phyloP scores from a whole-genome alignment of 1,140 invertebrate genomes.

The Palaemon carinicauda region DNA sequence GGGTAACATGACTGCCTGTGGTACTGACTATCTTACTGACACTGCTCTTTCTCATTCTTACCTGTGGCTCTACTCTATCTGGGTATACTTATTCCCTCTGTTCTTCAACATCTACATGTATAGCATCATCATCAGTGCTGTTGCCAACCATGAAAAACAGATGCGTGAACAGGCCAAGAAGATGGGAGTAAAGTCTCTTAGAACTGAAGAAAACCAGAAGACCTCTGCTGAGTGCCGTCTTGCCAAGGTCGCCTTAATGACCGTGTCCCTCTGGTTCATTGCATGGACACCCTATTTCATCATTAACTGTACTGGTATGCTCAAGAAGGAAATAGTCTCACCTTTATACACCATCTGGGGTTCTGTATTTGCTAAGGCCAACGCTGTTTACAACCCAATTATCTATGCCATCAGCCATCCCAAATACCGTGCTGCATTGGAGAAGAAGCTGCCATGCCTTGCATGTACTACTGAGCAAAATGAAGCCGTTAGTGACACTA shows the following conservation, averaged over 20 bases:
- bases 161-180: background rate
- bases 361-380: conserved; percentile 47
- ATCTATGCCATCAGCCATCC: conserved; percentile 54
- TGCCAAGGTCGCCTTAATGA: conserved; percentile 65
- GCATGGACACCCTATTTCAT: conserved; percentile 65
- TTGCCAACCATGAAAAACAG: conserved; percentile 64
- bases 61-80: background rate
- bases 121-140: conserved; percentile 65
- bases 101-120: conserved; percentile 64
- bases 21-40: background rate
- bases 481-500: too few relatives aligned
- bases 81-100: conserved; percentile 50
- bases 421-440: conserved; percentile 52
- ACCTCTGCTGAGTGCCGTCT: conserved; percentile 36
- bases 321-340: conserved; percentile 60
- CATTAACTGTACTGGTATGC: conserved; percentile 61
- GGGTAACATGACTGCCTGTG: conserved; percentile 44
- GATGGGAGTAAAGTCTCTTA: conserved; percentile 62
- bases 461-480: background rate
- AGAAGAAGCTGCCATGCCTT: background rate
- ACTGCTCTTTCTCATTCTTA: background rate
- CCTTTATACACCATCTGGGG: conserved; percentile 53
- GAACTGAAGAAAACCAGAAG: conserved; percentile 58
- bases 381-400: conserved; percentile 51
- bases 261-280: conserved; percentile 63